Percentiles rank a stretch among this genome's conserved stretches.
These are phyloP conservation scores for Eurytoma adleriae DNA, from an alignment of 2,888 invertebrate genomes.

Conservation along the genomic window DNA sequence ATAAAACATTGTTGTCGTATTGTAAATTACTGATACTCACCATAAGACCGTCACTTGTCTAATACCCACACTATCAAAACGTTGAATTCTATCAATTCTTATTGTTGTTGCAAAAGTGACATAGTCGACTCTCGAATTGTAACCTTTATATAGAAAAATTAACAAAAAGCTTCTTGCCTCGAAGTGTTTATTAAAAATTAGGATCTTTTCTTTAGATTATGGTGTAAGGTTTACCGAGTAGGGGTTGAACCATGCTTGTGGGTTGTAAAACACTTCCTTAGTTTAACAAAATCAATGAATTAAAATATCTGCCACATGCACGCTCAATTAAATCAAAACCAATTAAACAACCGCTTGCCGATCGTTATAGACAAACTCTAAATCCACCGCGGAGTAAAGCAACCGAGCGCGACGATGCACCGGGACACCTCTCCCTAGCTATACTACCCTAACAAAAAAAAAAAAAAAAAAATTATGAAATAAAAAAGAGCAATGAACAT, in stretches of 20 bases:
- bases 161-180: slow-evolving; percentile 50
- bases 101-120: not conserved
- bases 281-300: slow-evolving; percentile 14
- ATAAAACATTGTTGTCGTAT: slow-evolving; percentile 31
- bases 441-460: slow-evolving; percentile 51
- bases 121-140: too few species aligned
- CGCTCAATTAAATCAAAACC: slow-evolving; percentile 11
- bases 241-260: slow-evolving; percentile 34
- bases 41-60: slow-evolving; percentile 7
- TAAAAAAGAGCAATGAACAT: slow-evolving; percentile 68
- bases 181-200: slow-evolving; percentile 10
- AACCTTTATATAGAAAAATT: slow-evolving; percentile 1
- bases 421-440: slow-evolving; percentile 15
- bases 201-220: slow-evolving; percentile 11
- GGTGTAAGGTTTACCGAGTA: slow-evolving; percentile 47
- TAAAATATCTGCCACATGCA: slow-evolving; percentile 37
- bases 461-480: slow-evolving; percentile 51
- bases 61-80: not conserved
- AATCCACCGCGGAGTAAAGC: not conserved
- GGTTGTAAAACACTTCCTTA: slow-evolving; percentile 26
- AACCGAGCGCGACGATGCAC: not conserved
- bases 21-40: slow-evolving; percentile 44
- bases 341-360: not conserved
- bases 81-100: not conserved
- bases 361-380: not conserved